Evolutionary conservation across 1,140 invertebrate species (phyloP), one percentile per base, ranked within the genome.

Genomic region (Drosophila tristis): DNA sequence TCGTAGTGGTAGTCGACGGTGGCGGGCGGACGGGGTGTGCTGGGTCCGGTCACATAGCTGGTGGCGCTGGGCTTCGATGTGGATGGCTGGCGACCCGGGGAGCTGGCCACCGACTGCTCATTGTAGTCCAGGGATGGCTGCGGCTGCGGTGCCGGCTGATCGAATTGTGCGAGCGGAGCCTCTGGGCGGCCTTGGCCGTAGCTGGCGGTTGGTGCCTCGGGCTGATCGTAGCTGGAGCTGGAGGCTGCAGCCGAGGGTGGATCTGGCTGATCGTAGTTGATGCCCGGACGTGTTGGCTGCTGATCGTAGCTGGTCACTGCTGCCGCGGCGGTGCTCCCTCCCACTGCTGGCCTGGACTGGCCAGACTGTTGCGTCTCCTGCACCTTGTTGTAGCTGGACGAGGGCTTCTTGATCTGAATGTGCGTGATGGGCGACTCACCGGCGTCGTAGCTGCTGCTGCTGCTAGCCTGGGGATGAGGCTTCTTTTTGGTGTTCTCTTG

Each of bases 31-130:
- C 91, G 79, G 4, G 91, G 80, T 4, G 91, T 93, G 9, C 92
- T 93, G 0, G 93, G 92, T 60, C 92, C 93, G 2, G 94, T 94
- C 0, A 94, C 92, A 54, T 95, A 95, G 63, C 94, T 94, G 1
- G 94, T 94, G n/a, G 94, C 93, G 9, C 93, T 93, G 13, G 94
- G 93, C 76, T 92, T 87, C 5, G 45, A 23, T 4, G 80, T 80
- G 9, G 56, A 71, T 0, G 90, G 90, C 25, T 77, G 77, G 16
- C 87, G 76, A 8, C 56, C 73, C 0, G 78, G 72, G 0, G 87
- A 90, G 35, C 87, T 90, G 45, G 78, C 70, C 26, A 49, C 65
- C 0, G 72, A 45, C 4, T 89, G 62, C 45, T 86, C 72, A 13
- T 68, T 70, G 43, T 76, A 90, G 45, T 9, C 48, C 0, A 65